Conservation (phyloP, 1,140 invertebrate genomes). For the Zeugodacus cucurbitae region DNA sequence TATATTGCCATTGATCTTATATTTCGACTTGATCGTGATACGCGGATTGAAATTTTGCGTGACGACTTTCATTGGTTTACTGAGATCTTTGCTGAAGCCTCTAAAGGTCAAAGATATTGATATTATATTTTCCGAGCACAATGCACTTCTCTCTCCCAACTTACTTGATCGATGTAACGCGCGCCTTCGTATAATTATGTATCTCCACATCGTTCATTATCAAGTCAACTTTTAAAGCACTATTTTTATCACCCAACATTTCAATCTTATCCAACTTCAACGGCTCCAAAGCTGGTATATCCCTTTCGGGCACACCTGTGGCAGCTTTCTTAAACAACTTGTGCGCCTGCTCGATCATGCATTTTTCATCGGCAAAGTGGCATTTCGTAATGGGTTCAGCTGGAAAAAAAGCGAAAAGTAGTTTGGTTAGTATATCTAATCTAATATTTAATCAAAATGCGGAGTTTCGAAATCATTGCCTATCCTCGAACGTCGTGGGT, state of each 20-base stretch:
- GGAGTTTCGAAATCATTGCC: neutral
- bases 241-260: constrained; percentile 34
- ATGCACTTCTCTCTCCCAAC: neutral
- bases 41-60: neutral
- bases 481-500: neutral
- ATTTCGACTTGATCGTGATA: neutral
- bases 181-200: neutral
- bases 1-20: constrained; percentile 23
- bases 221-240: neutral
- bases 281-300: constrained; percentile 14
- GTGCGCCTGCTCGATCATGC: neutral
- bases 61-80: constrained; percentile 17
- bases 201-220: neutral
- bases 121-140: too few species aligned
- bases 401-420: neutral
- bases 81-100: constrained; percentile 19
- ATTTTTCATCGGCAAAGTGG: constrained; percentile 35
- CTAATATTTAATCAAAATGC: too few species aligned
- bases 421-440: too few species aligned
- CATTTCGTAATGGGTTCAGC: constrained; percentile 10
- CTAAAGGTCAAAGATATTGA: neutral
- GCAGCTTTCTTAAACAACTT: neutral
- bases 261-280: neutral
- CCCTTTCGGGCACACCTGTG: neutral
- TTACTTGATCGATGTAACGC: neutral